Percentiles rank a stretch among this genome's conserved stretches.
These are phyloP conservation scores for Dendroctonus valens DNA, from an alignment of 1,140 invertebrate species.

Conservation along the genomic window DNA sequence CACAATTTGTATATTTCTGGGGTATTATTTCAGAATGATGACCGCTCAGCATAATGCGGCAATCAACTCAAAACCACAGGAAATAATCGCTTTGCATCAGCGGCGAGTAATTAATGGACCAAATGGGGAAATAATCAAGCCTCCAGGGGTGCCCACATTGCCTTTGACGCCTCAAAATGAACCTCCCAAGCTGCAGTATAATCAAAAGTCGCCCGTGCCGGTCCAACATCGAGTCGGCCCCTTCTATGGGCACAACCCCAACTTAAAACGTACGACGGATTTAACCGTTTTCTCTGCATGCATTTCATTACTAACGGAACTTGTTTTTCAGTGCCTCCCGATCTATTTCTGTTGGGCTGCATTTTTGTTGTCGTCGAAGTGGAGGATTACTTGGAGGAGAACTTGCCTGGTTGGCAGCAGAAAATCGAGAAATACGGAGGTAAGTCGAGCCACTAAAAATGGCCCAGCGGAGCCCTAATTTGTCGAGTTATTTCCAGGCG, in stretches of 20 bases:
- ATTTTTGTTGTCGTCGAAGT: slow-evolving; percentile 72
- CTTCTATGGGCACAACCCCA: slow-evolving; percentile 86
- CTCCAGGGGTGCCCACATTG: slow-evolving; percentile 37
- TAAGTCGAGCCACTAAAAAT: slow-evolving; percentile 13
- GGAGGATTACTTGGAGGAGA: slow-evolving; percentile 60
- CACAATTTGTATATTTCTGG: too few species aligned
- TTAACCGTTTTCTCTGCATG: background rate
- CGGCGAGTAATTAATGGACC: slow-evolving; percentile 47
- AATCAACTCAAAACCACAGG: slow-evolving; percentile 50
- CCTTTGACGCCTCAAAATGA: slow-evolving; percentile 36
- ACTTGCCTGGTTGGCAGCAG: slow-evolving; percentile 71
- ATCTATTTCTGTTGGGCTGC: slow-evolving; percentile 88
- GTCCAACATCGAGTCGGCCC: slow-evolving; percentile 54
- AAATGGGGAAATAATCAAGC: slow-evolving; percentile 44
- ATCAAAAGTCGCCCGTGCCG: slow-evolving; percentile 52
- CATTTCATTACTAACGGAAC: background rate
- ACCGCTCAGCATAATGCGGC: slow-evolving; percentile 75
- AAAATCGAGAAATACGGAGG: slow-evolving; percentile 82
- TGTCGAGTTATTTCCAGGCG: slow-evolving; percentile 51
- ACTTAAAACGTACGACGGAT: slow-evolving; percentile 64
- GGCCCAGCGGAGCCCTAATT: too few species aligned
- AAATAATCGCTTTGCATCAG: slow-evolving; percentile 49
- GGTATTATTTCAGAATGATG: slow-evolving; percentile 62
- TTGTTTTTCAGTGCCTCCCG: slow-evolving; percentile 70
- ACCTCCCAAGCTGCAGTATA: slow-evolving; percentile 54